Percentiles rank a stretch among this genome's conserved stretches.
phyloP scores from a whole-genome alignment of 2,888 invertebrate species.

The Amphipoea oculea region DNA sequence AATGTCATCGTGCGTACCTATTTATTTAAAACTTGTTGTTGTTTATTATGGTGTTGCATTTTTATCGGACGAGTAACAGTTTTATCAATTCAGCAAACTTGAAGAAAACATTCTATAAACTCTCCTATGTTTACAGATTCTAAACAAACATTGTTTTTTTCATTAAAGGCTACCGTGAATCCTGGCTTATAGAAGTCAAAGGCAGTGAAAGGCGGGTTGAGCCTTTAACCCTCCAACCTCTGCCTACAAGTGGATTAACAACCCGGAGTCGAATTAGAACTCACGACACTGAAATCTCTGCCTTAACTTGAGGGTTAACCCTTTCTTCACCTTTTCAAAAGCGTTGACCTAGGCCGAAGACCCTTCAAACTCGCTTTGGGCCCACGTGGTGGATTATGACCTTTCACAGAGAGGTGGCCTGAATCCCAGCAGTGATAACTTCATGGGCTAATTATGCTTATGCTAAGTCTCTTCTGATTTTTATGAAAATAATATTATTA shows the following conservation, averaged over 20 bases:
- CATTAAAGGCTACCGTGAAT: not conserved
- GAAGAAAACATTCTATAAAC: not conserved
- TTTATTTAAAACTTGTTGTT: not conserved
- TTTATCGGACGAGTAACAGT: too few species aligned
- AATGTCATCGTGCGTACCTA: too few species aligned
- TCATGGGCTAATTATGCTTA: not conserved
- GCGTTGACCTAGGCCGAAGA: not conserved
- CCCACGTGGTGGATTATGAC: not conserved
- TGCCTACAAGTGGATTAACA: conserved; percentile 43
- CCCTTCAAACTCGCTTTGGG: not conserved
- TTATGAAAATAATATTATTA: not conserved
- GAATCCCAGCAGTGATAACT: not conserved
- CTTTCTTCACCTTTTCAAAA: conserved; percentile 27
- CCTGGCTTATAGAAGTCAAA: conserved; percentile 39
- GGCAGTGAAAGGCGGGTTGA: conserved; percentile 35
- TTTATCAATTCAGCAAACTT: not conserved
- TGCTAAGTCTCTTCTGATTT: not conserved
- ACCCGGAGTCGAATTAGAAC: conserved; percentile 29
- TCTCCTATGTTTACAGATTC: not conserved
- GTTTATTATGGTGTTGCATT: not conserved
- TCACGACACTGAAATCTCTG: conserved; percentile 38
- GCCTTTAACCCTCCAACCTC: conserved; percentile 37
- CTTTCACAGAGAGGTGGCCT: not conserved
- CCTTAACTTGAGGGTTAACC: conserved; percentile 24
- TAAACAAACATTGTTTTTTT: not conserved